Evolutionary conservation across 1,140 invertebrate species (phyloP), one percentile per base, ranked within the genome.

Genomic region (Drosophila sp.): DNA sequence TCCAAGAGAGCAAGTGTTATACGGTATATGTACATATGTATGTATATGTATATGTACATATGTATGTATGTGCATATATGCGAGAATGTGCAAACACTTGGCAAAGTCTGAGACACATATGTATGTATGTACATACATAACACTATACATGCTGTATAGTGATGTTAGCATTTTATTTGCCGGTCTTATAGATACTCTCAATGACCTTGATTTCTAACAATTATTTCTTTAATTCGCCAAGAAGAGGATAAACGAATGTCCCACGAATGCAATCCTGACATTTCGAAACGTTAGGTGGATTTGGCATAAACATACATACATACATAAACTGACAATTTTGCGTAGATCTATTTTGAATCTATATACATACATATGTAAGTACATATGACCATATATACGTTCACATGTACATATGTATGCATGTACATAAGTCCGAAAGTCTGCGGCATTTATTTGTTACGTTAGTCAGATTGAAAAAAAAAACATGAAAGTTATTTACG

Each of bases 201-300:
- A 68, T 33, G 60, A 40, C 60, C 47, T 57, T 64, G 55, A 44
- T 17, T 62, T 50, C 7, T 4, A 29, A 44, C 56, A 35, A n/a
- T 63, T 23, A 10, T 35, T 57, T 35, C 8, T 17, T 8, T 25
- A 38, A 23, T 17, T 38, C 32, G 38, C 32, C 8, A 25, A 38
- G 7, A 25, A 17, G 33, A 35, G 23, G 32, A 35, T 8, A 29
- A 27, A 68, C 50, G 33, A 78, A 78, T 72, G 70, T 75, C 64
- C 66, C 62, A 78, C 65, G 77, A 67, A 57, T 82, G 79, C 76
- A 72, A 72, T 77, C 79, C 72, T 86, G 82, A 86, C 83, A 86
- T 83, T 87, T 86, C 68, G 71, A 60, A 66, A 75, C 71, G 70
- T 57, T 44, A 33, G 47, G 44, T 64, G 67, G 73, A 76, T 76